phyloP scores from a whole-genome alignment of 2,888 invertebrate species.

The Malachius bipustulatus region DNA sequence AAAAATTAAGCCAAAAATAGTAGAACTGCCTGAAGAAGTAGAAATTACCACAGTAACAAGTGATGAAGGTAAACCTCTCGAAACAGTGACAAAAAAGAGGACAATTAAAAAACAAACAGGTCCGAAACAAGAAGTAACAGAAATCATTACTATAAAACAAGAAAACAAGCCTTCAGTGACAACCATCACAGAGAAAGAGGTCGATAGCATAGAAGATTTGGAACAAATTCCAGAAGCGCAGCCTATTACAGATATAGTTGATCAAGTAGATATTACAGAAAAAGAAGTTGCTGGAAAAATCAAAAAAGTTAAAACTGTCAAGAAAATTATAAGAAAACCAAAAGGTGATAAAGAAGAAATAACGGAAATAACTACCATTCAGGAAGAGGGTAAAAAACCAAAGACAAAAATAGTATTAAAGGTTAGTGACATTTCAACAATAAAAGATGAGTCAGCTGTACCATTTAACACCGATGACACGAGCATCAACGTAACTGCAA shows the following conservation, averaged over 20 bases:
- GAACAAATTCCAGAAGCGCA: constrained; percentile 6
- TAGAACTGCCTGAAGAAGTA: constrained; percentile 20
- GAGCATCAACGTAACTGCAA: constrained; percentile 12
- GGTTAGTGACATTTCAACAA: background rate
- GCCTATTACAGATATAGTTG: constrained; percentile 15
- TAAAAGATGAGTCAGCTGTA: constrained; percentile 16
- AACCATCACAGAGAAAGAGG: constrained; percentile 20
- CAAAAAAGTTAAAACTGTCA: constrained; percentile 22
- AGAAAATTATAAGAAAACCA: constrained; percentile 14
- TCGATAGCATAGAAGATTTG: constrained; percentile 10
- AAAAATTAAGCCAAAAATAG: constrained; percentile 20
- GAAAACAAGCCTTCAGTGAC: constrained; percentile 21
- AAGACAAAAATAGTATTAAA: constrained; percentile 6
- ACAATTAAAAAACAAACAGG: constrained; percentile 30
- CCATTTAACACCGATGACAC: constrained; percentile 15
- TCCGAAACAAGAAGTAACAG: constrained; percentile 18
- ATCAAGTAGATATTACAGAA: constrained; percentile 20
- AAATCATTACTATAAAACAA: constrained; percentile 21
- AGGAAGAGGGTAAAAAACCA: constrained; percentile 32
- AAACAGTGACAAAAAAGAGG: constrained; percentile 32
- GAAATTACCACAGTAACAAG: constrained; percentile 16
- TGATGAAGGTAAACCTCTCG: constrained; percentile 29
- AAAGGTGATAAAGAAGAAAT: constrained; percentile 24
- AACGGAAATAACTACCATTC: constrained; percentile 39
- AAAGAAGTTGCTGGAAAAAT: constrained; percentile 19